Base-by-base conservation (phyloP, 2,797 vertebrate species). In the Pelochelys cantorii region DNA sequence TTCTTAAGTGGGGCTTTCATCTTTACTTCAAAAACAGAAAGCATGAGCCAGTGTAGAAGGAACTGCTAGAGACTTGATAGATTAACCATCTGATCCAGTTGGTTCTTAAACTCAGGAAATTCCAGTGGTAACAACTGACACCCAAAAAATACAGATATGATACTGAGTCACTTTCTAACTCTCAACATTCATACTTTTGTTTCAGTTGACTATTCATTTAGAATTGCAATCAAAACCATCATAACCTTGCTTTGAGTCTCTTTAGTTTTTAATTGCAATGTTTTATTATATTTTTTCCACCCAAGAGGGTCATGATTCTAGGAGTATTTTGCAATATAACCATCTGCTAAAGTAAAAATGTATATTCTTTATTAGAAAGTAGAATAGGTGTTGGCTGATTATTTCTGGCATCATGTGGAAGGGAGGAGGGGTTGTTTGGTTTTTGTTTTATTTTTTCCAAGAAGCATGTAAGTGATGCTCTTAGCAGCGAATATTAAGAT, bases 401-500 rank as follows among this genome's bases (percentile, higher is more conserved):
- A 83, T 87, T 81, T 34, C 74, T 93, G 84, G 53, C 75, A 77
- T 57, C 78, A 55, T 59, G 15, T 54, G 17, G 7, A 62, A 62
- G 29, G 23, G 29, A 15, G 60, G 13, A 31, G 11, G 59, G 29
- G 60, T 62, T 62, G 60, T 7, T 62, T 60, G 27, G 42, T 56
- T 65, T 83, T 87, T 55, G 53, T 93, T 83, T 81, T 84, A 4
- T 77, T 56, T 12, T 77, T 89, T 60, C 57, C n/a, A 56, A 34
- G 34, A 84, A 86, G 27, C 79, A 77, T 90, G 6, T 3, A 71
- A 7, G 22, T 81, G 25, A 23, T 60, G 52, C 1, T 53, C 68
- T 88, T 62, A 80, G 31, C 34, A 79, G 91, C 87, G 84, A 80
- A 89, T 79, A 80, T 90, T 75, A 75, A 80, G 31, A 83, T 84